Percentiles rank a stretch among this genome's conserved stretches.
phyloP scores from a whole-genome alignment of 2,797 vertebrate genomes.

The Agapornis canus region DNA sequence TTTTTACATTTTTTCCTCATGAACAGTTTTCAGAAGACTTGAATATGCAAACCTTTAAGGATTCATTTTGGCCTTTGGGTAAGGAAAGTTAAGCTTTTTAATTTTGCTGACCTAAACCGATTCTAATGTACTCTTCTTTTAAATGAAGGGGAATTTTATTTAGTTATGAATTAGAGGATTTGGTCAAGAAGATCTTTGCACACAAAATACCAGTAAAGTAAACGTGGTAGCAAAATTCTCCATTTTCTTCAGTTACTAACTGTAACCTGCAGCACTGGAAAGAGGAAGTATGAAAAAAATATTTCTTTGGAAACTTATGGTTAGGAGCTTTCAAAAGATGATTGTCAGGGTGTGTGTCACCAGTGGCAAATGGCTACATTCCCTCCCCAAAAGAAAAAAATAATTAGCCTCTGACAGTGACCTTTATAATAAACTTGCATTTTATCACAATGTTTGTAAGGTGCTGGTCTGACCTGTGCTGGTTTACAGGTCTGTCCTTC shows the following conservation, averaged over 20 bases:
- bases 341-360: conserved; percentile 80
- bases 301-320: conserved; percentile 61
- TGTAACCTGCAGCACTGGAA: conserved; percentile 64
- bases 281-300: background rate
- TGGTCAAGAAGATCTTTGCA: background rate
- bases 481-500: conserved; percentile 7
- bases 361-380: conserved; percentile 84
- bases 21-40: background rate
- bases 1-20: background rate
- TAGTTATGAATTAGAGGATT: background rate
- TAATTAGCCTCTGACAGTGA: conserved; percentile 83
- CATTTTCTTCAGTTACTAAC: conserved; percentile 37
- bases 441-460: conserved; percentile 76
- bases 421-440: conserved; percentile 87
- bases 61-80: background rate
- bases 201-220: background rate
- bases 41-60: background rate
- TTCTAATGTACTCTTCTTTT: background rate
- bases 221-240: background rate
- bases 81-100: background rate
- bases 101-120: background rate
- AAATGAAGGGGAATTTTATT: background rate
- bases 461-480: background rate
- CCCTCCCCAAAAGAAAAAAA: conserved; percentile 75
- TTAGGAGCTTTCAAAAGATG: conserved; percentile 74